These are phyloP conservation scores for Clarias macrocephalus DNA, from an alignment of 2,113 vertebrate species.

Conservation along the genomic window DNA sequence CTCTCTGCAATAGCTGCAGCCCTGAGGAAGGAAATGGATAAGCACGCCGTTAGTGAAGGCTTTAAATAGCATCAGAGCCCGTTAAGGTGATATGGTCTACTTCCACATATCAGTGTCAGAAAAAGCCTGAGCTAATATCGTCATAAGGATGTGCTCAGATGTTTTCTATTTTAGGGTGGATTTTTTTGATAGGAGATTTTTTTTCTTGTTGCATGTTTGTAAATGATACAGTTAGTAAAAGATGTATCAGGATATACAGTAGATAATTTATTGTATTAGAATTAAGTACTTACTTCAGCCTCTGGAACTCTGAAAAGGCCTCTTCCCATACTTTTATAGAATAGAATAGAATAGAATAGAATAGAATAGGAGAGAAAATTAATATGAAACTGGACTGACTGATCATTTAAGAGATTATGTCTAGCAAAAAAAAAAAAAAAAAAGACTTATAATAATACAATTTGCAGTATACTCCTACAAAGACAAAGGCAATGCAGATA, in stretches of 20 bases:
- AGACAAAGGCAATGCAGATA: not conserved
- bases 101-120: conserved; percentile 58
- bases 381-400: not conserved
- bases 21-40: conserved; percentile 71
- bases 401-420: not conserved
- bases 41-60: conserved; percentile 59
- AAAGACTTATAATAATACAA: not conserved
- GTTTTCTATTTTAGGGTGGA: not conserved
- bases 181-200: not conserved
- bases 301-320: conserved; percentile 95
- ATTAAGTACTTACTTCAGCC: conserved; percentile 88
- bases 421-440: not conserved
- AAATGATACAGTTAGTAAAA: not conserved
- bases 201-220: not conserved
- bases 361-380: conserved; percentile 43
- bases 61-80: conserved; percentile 53
- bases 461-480: not conserved
- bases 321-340: conserved; percentile 85
- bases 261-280: not conserved
- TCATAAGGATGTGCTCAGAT: conserved; percentile 24
- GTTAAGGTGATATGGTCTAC: conserved; percentile 10
- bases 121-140: conserved; percentile 52
- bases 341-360: conserved; percentile 51
- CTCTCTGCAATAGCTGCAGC: conserved; percentile 94
- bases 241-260: not conserved